Conservation (phyloP, 2,113 vertebrate genomes). For the Leptobrachium ailaonicum region DNA sequence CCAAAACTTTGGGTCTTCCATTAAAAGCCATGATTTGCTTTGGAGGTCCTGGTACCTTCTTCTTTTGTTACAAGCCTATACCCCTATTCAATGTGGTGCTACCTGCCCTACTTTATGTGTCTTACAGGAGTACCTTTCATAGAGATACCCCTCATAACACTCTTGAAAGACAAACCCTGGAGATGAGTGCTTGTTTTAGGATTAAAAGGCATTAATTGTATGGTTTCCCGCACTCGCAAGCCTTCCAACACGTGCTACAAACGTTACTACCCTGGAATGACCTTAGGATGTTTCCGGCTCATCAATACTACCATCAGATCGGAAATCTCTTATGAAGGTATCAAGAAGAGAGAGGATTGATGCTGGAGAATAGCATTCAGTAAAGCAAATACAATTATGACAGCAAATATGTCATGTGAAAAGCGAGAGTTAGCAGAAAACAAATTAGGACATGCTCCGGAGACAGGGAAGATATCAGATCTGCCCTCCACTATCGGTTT, state of each 20-base stretch:
- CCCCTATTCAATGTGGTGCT: too few relatives aligned
- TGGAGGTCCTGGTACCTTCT: too few relatives aligned
- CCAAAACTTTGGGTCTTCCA: too few relatives aligned
- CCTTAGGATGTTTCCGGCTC: slow-evolving; percentile 1
- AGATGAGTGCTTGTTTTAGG: too few relatives aligned
- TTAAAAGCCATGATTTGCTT: too few relatives aligned
- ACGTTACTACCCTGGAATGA: slow-evolving; percentile 20
- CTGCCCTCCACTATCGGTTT: not conserved
- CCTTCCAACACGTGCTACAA: not conserved
- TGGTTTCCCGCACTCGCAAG: not conserved
- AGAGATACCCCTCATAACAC: too few relatives aligned
- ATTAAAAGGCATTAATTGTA: too few relatives aligned
- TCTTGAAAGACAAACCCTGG: too few relatives aligned
- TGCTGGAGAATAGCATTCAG: slow-evolving; percentile 3
- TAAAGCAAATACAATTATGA: slow-evolving; percentile 7
- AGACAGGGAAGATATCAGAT: not conserved
- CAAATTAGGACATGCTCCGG: slow-evolving; percentile 6
- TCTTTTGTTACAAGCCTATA: too few relatives aligned
- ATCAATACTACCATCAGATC: not conserved
- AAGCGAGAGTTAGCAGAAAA: not conserved
- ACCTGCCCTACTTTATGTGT: too few relatives aligned
- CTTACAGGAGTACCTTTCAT: too few relatives aligned
- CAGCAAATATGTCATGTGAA: slow-evolving; percentile 9
- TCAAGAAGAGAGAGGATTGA: not conserved
- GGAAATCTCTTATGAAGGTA: slow-evolving; percentile 2